Base-by-base conservation (phyloP, 1,140 invertebrate species). In the Drosophila subpulchrella region DNA sequence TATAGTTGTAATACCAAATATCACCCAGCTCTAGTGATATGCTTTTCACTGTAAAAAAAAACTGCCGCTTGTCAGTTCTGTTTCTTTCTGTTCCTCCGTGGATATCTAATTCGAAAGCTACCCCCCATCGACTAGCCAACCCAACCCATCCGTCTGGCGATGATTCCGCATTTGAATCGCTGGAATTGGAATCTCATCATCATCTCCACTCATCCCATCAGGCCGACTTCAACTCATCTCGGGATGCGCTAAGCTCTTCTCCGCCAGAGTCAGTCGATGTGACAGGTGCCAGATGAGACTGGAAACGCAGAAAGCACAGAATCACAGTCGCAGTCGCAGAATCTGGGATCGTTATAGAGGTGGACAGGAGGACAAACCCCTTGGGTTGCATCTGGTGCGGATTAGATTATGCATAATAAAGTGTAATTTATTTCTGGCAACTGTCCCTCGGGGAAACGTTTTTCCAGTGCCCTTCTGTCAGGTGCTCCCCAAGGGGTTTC, bases 361-460 rank as follows among this genome's bases (percentile, higher is more conserved):
- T 13, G 8, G 3, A 20, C 20, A 6, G 32, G 47, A 53, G 47
- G 47, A 15, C 48, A 53, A 53, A 32, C 32, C 50, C 32, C 50
- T 53, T 53, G 41, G 59, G 59, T 42, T 81, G 84, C 84, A 81
- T 86, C 82, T 89, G 84, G 67, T 88, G 80, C 61, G 84, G 84
- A 89, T 89, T 89, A 89, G 84, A 84, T 89, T 89, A 89, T 89
- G 83, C 83, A 88, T 88, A 88, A 88, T 88, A 88, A 89, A 89
- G 84, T 89, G 84, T 89, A 89, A 89, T 89, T 89, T 84, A 89
- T 89, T 89, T 89, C 85, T 75, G 68, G 73, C 73, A 84, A 88
- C 59, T 78, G 72, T 75, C 56, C 68, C 68, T 30, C 30, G 73
- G 62, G 73, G 32, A 30, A 38, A 32, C 27, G 39, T 12, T 20